phyloP scores from a whole-genome alignment of 2,888 invertebrate genomes.

The Horisme vitalbata region DNA sequence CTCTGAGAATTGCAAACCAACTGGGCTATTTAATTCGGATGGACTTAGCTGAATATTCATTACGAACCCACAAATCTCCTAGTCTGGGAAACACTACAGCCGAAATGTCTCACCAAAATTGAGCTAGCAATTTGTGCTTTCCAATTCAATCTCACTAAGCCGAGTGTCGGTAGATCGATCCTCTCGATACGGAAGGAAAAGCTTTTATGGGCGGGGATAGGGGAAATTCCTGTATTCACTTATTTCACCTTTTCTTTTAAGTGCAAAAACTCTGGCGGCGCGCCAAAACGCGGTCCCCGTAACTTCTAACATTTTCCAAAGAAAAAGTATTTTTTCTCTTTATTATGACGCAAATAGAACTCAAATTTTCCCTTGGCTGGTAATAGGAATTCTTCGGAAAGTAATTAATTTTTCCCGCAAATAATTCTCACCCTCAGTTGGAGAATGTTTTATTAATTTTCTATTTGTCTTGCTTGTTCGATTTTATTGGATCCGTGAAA shows the following conservation, averaged over 20 bases:
- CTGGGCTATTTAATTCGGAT: slow-evolving; percentile 14
- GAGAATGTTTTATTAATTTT: slow-evolving; percentile 55
- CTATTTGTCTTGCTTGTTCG: slow-evolving; percentile 43
- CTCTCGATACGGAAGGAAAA: slow-evolving; percentile 10
- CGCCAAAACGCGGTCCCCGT: slow-evolving; percentile 25
- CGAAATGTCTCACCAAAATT: slow-evolving; percentile 19
- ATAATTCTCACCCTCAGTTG: slow-evolving; percentile 45
- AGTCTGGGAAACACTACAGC: slow-evolving; percentile 6
- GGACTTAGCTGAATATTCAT: slow-evolving; percentile 25
- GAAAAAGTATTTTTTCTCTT: slow-evolving; percentile 16
- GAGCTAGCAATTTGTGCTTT: slow-evolving; percentile 24
- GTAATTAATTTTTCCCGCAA: slow-evolving; percentile 61
- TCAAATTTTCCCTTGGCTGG: slow-evolving; percentile 15
- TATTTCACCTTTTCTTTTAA: slow-evolving; percentile 31
- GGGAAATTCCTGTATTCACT: slow-evolving; percentile 25
- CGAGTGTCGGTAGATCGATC: slow-evolving; percentile 30
- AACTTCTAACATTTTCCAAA: slow-evolving; percentile 22
- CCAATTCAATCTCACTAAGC: slow-evolving; percentile 26
- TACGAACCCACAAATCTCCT: slow-evolving; percentile 23
- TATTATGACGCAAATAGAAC: slow-evolving; percentile 17
- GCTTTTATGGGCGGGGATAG: slow-evolving; percentile 20
- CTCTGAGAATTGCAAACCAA: not conserved
- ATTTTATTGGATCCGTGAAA: slow-evolving; percentile 28
- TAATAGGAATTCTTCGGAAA: slow-evolving; percentile 56
- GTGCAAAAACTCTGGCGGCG: slow-evolving; percentile 23